Evolutionary conservation across 2,113 vertebrate genomes (phyloP).

Genomic region (Pardalotus punctatus): DNA sequence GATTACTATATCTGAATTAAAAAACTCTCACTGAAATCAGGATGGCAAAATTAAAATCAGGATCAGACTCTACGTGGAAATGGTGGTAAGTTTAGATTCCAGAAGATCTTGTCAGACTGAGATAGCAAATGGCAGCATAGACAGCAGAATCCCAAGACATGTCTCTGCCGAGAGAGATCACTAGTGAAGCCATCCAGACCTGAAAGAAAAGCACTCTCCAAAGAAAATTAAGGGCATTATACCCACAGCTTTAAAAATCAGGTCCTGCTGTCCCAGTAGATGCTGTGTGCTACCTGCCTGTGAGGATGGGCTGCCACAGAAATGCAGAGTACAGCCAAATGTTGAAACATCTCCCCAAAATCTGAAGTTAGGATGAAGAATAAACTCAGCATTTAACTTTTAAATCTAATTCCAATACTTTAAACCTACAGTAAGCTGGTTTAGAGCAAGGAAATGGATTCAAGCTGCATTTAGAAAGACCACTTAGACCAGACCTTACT

Average conservation of each 20-base stretch:
- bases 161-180: not conserved
- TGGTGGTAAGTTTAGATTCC: not conserved
- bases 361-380: not conserved
- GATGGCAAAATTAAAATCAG: not conserved
- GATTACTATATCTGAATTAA: not conserved
- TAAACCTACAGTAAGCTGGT: not conserved
- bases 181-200: not conserved
- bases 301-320: not conserved
- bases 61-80: not conserved
- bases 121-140: not conserved
- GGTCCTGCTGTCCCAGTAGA: not conserved
- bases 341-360: not conserved
- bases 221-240: not conserved
- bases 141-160: not conserved
- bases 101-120: not conserved
- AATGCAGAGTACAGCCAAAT: not conserved
- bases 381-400: not conserved
- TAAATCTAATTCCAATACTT: not conserved
- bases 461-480: not conserved
- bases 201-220: not conserved
- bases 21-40: not conserved
- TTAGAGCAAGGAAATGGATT: not conserved
- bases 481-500: not conserved
- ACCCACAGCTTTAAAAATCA: not conserved
- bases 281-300: rapidly evolving